Evolutionary conservation across 2,888 invertebrate genomes (phyloP).

Genomic region (Serrognathus titanus): DNA sequence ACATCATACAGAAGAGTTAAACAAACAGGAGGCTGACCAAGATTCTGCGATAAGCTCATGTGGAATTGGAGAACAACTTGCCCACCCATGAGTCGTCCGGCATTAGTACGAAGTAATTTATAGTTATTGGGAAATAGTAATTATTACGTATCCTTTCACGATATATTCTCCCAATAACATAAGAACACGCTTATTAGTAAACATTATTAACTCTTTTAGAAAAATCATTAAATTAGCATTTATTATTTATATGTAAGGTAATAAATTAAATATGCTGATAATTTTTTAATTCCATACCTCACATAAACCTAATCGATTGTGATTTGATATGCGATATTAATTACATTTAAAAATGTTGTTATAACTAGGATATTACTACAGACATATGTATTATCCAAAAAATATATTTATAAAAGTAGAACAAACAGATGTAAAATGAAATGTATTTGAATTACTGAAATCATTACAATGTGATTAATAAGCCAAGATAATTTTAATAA

Average conservation of each 20-base stretch:
- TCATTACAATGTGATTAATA: too few relatives aligned
- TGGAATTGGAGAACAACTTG: constrained; percentile 43
- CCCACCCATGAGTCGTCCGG: constrained; percentile 45
- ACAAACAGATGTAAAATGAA: too few relatives aligned
- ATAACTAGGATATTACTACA: too few relatives aligned
- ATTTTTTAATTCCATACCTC: too few relatives aligned
- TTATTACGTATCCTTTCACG: constrained; percentile 40
- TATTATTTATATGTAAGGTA: background rate
- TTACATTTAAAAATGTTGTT: too few relatives aligned
- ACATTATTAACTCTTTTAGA: constrained; percentile 12
- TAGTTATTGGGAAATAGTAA: constrained; percentile 44
- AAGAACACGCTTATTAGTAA: constrained; percentile 16
- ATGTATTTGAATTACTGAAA: too few relatives aligned
- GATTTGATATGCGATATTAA: too few relatives aligned
- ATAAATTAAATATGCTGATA: too few relatives aligned
- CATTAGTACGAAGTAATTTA: constrained; percentile 41
- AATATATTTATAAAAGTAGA: too few relatives aligned
- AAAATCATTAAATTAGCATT: constrained; percentile 19
- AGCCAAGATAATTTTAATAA: too few relatives aligned
- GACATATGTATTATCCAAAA: too few relatives aligned
- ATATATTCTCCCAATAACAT: constrained; percentile 17
- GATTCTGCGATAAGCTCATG: constrained; percentile 38
- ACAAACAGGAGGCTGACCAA: constrained; percentile 43
- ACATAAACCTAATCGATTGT: too few relatives aligned
- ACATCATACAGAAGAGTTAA: constrained; percentile 38